These are phyloP conservation scores for Drosophila sp. DNA, from an alignment of 1,140 invertebrate genomes.

Conservation along the genomic window DNA sequence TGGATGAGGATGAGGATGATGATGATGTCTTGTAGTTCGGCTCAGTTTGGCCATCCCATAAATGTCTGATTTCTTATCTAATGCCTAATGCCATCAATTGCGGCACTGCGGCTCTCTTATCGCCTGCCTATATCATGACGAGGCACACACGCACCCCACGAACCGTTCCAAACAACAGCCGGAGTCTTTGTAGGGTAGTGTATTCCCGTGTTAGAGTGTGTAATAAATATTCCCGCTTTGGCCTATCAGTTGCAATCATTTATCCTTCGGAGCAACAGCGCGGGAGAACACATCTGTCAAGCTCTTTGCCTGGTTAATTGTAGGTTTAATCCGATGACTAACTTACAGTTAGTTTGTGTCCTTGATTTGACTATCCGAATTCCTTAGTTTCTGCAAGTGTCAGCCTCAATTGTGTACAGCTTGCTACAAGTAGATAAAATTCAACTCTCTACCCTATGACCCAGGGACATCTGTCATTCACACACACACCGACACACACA, in stretches of 20 bases:
- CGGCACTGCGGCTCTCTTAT: constrained; percentile 63
- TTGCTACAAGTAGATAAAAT: constrained; percentile 61
- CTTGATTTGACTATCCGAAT: neutral
- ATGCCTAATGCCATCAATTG: constrained; percentile 80
- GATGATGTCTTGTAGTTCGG: constrained; percentile 29
- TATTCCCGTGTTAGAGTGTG: constrained; percentile 45
- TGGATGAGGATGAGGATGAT: constrained; percentile 8
- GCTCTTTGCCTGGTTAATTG: neutral
- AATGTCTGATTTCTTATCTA: constrained; percentile 81
- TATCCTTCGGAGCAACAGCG: neutral
- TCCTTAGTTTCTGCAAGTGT: constrained; percentile 45
- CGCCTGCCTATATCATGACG: constrained; percentile 59
- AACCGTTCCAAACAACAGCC: constrained; percentile 3
- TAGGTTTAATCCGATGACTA: too few species aligned
- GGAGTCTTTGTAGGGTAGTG: constrained; percentile 28
- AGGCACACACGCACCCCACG: constrained; percentile 30
- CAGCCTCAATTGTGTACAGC: constrained; percentile 65
- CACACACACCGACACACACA: constrained; percentile 15
- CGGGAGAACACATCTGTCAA: neutral
- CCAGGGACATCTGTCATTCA: constrained; percentile 6
- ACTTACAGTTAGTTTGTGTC: neutral
- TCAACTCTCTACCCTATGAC: constrained; percentile 30
- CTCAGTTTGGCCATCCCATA: constrained; percentile 26
- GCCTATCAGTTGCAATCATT: constrained; percentile 32
- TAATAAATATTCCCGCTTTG: constrained; percentile 11